phyloP scores from a whole-genome alignment of 2,888 invertebrate genomes.

The Drosophila borborema region DNA sequence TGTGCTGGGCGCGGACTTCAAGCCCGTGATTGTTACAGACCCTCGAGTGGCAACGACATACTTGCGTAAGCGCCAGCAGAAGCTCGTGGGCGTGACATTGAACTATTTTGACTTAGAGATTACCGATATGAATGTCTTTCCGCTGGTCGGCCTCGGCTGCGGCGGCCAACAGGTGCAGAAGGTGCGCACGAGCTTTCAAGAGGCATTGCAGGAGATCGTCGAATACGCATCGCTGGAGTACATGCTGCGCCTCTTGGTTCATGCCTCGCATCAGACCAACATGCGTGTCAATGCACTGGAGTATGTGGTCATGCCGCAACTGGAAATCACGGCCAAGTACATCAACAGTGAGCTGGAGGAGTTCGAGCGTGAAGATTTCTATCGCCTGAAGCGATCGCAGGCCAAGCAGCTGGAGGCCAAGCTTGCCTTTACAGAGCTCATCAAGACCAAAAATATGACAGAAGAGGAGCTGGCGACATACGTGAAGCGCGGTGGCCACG shows the following conservation, averaged over 20 bases:
- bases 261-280: conserved; percentile 69
- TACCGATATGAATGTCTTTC: conserved; percentile 31
- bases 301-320: conserved; percentile 72
- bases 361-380: conserved; percentile 81
- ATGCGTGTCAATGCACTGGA: conserved; percentile 82
- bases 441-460: conserved; percentile 61
- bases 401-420: conserved; percentile 79
- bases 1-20: conserved; percentile 74
- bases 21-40: conserved; percentile 57
- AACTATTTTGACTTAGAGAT: conserved; percentile 62
- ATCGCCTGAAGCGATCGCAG: conserved; percentile 80
- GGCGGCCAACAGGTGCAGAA: conserved; percentile 76
- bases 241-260: conserved; percentile 53
- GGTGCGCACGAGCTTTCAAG: conserved; percentile 63
- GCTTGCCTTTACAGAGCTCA: conserved; percentile 63
- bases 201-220: conserved; percentile 57
- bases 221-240: conserved; percentile 68
- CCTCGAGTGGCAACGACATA: conserved; percentile 46
- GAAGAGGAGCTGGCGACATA: conserved; percentile 40
- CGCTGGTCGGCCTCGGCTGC: conserved; percentile 72
- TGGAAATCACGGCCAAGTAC: conserved; percentile 66
- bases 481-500: conserved; percentile 2
- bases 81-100: conserved; percentile 73
- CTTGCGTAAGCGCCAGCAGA: conserved; percentile 49
- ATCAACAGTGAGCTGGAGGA: conserved; percentile 80